Base-by-base conservation (phyloP, 2,888 invertebrate genomes). In the Erebia palarica region DNA sequence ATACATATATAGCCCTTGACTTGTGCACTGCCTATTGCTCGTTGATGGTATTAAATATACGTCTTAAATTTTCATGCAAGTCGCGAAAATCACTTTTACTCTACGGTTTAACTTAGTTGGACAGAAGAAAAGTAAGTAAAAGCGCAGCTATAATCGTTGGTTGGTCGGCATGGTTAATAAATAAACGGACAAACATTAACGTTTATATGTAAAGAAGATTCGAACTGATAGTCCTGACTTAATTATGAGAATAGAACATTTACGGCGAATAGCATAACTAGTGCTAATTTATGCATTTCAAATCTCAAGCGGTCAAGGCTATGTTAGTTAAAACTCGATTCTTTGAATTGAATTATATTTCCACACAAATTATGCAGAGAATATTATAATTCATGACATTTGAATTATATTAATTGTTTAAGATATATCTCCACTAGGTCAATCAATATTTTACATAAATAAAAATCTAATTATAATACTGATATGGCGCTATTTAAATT, bases 271-370 rank as follows among this genome's bases (percentile, higher is more conserved):
- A 65, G 16, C 64, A 47, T n/a, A 53, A 58, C 51, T 70, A 60
- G 36, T 51, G 69, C 4, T 71, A 73, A 72, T 74, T 70, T 70
- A 74, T 70, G 42, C 60, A 67, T 68, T 59, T 64, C 47, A 65
- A 71, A 65, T 68, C n/a, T 42, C 65, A 65, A 68, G 61, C 55
- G 74, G 75, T 75, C 76, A 76, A 76, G 76, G 76, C 66, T 73
- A 58, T n/a, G 21, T 47, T 53, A 27, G 66, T 63, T n/a, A 73
- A 67, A 67, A 73, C 68, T 68, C 27, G 67, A 69, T 61, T 65
- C 51, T 60, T 27, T 42, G 42, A 60, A 73, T 66, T 61, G 53
- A 36, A 66, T 65, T 67, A 53, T 65, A 69, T 72, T 70, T 69
- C 57, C 60, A 72, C 70, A 60, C 53, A 70, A 72, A 67, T 68